A percentile compares a stretch with the other conserved stretches of the same genome.
Conservation (phyloP, 2,888 invertebrate species). For the Micropterix aruncella region DNA sequence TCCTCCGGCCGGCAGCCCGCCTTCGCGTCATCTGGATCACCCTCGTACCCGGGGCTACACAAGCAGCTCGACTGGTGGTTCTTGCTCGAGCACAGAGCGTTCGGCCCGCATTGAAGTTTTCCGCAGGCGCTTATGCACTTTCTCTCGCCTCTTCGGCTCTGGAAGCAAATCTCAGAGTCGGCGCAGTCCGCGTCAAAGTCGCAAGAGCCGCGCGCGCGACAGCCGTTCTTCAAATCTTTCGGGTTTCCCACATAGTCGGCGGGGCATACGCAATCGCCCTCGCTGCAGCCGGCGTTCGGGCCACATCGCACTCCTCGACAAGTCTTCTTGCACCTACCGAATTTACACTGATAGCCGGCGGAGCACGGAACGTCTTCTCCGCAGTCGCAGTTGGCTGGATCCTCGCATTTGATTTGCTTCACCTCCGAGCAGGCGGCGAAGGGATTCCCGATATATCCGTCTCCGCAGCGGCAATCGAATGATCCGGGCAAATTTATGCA, state of each 20-base stretch:
- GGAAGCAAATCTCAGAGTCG: constrained; percentile 78
- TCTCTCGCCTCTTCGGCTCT: constrained; percentile 59
- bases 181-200: constrained; percentile 70
- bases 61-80: constrained; percentile 78
- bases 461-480: constrained; percentile 80
- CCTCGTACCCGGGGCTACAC: constrained; percentile 68
- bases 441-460: constrained; percentile 75
- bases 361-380: constrained; percentile 60
- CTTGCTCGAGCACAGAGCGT: constrained; percentile 73
- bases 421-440: constrained; percentile 67
- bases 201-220: constrained; percentile 61
- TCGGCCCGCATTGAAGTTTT: constrained; percentile 80
- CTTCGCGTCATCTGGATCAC: constrained; percentile 68
- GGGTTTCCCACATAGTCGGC: constrained; percentile 67
- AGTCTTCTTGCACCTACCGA: constrained; percentile 59
- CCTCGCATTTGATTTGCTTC: constrained; percentile 52
- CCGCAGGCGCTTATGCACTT: constrained; percentile 81
- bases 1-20: constrained; percentile 65
- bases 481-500: constrained; percentile 84
- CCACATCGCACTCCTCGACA: constrained; percentile 69
- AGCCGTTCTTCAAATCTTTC: constrained; percentile 53
- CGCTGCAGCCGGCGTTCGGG: constrained; percentile 66
- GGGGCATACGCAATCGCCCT: constrained; percentile 66
- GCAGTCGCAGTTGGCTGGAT: constrained; percentile 57
- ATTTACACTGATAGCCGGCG: constrained; percentile 58